Evolutionary conservation across 1,140 invertebrate genomes (phyloP).

Genomic region (Bombus cullumanus): DNA sequence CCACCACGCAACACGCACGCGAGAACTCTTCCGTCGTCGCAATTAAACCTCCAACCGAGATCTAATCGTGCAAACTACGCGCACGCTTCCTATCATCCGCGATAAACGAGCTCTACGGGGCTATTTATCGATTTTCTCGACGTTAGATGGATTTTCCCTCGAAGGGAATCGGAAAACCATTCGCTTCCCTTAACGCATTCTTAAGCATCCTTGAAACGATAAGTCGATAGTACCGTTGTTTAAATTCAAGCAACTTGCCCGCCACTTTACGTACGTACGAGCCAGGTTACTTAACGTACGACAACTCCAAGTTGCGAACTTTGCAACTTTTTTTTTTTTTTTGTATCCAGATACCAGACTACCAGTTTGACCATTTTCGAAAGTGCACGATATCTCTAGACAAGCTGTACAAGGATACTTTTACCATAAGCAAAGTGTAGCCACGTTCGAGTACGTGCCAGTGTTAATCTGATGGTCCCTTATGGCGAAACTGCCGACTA

Average conservation of each 20-base stretch:
- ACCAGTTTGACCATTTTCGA: background rate
- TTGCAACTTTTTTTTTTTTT: background rate
- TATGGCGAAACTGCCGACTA: conserved; percentile 1
- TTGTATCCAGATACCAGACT: background rate
- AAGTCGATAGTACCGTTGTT: too few species aligned
- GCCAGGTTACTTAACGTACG: background rate
- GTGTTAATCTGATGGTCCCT: conserved; percentile 19
- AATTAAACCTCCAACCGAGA: conserved; percentile 7
- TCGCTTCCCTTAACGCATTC: background rate
- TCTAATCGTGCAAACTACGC: background rate
- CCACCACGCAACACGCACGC: background rate
- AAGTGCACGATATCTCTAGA: background rate
- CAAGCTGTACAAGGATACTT: background rate
- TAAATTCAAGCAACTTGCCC: too few species aligned
- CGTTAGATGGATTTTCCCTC: background rate
- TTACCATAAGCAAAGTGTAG: background rate
- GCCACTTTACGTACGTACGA: too few species aligned
- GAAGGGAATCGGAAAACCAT: background rate
- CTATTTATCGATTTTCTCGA: background rate
- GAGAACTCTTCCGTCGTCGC: background rate
- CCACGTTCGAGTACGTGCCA: background rate
- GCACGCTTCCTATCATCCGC: background rate
- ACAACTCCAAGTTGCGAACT: background rate
- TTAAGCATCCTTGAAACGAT: too few species aligned
- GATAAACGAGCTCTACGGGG: background rate